These are phyloP conservation scores for Corbicula japonica DNA, from an alignment of 2,888 invertebrate species.

Conservation along the genomic window DNA sequence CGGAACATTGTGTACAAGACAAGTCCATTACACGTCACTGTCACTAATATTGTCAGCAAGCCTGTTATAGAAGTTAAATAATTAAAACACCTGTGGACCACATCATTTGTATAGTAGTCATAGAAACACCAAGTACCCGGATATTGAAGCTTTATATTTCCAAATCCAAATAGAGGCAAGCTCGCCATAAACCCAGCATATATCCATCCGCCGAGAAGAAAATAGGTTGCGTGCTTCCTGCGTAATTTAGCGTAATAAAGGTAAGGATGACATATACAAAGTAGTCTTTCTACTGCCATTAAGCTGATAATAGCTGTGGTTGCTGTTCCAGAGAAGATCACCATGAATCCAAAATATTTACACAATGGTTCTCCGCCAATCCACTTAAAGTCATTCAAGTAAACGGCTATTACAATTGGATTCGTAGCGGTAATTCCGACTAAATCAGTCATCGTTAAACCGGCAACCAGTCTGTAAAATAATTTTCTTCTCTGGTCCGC, in stretches of 20 bases:
- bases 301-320: too few species aligned
- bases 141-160: constrained; percentile 81
- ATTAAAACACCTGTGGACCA: constrained; percentile 76
- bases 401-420: constrained; percentile 77
- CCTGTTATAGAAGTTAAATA: constrained; percentile 79
- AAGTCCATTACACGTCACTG: constrained; percentile 75
- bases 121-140: constrained; percentile 86
- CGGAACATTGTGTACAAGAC: constrained; percentile 78
- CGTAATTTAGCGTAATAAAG: constrained; percentile 80
- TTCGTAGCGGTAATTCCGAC: constrained; percentile 83
- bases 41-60: constrained; percentile 71
- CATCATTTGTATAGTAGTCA: constrained; percentile 78
- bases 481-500: constrained; percentile 80
- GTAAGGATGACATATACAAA: constrained; percentile 84
- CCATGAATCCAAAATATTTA: too few species aligned
- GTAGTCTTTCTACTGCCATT: too few species aligned
- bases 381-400: too few species aligned
- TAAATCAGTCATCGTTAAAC: constrained; percentile 84
- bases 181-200: too few species aligned
- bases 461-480: constrained; percentile 85
- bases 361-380: too few species aligned
- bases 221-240: constrained; percentile 80
- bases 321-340: too few species aligned
- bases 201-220: too few species aligned
- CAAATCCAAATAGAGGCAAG: too few species aligned